Evolutionary conservation across 2,888 invertebrate species (phyloP).

Genomic region (Mesorhabditis spiculigera): DNA sequence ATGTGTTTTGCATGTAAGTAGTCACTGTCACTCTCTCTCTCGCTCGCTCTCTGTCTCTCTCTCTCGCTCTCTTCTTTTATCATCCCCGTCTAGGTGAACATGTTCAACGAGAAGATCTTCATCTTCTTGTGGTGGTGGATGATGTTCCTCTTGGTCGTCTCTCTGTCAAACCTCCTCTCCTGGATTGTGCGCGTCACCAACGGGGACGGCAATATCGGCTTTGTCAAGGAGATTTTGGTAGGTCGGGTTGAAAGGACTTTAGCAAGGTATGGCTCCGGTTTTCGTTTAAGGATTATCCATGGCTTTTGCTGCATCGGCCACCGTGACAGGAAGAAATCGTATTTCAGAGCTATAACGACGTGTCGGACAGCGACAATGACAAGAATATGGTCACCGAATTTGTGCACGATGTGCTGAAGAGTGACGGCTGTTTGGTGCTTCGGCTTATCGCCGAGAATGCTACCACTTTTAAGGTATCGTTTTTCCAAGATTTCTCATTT

Average conservation of each 20-base stretch:
- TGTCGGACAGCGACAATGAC: not conserved
- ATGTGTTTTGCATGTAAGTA: constrained; percentile 51
- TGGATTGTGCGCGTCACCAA: constrained; percentile 20
- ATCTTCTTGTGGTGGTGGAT: constrained; percentile 55
- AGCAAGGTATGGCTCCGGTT: not conserved
- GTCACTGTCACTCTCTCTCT: not conserved
- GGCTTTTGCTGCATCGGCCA: constrained; percentile 15
- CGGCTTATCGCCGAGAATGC: constrained; percentile 52
- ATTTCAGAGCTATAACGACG: constrained; percentile 12
- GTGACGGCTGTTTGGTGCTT: constrained; percentile 50
- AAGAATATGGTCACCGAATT: constrained; percentile 28
- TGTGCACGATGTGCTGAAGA: constrained; percentile 34
- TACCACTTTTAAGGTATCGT: constrained; percentile 26
- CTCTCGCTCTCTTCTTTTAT: too few relatives aligned
- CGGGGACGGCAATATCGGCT: not conserved
- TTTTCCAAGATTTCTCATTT: not conserved
- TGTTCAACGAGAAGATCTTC: constrained; percentile 57
- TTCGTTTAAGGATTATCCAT: constrained; percentile 14
- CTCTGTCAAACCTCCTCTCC: constrained; percentile 29
- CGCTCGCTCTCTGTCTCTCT: too few relatives aligned
- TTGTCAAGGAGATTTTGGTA: not conserved
- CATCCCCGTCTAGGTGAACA: constrained; percentile 33
- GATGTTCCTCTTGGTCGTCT: constrained; percentile 25
- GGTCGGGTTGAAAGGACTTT: not conserved
- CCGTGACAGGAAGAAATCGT: not conserved